These are phyloP conservation scores for Nasonia longicornis DNA, from an alignment of 1,140 invertebrate genomes.

Conservation along the genomic window DNA sequence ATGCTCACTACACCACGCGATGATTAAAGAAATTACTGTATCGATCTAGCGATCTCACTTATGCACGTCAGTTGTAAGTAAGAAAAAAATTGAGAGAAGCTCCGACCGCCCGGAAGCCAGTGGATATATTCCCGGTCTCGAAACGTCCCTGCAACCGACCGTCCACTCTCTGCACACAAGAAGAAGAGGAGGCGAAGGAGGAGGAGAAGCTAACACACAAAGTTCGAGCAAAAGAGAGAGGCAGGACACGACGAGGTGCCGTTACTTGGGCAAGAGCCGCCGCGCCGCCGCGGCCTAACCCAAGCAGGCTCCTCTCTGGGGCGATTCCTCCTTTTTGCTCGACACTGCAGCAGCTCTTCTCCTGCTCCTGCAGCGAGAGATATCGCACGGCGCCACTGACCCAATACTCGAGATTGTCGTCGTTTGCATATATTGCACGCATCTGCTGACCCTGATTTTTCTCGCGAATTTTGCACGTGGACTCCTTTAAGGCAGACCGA, in stretches of 20 bases:
- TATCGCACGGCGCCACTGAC: slow-evolving; percentile 22
- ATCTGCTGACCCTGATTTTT: slow-evolving; percentile 6
- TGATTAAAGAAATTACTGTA: neutral
- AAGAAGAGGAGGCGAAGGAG: neutral
- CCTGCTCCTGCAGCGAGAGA: neutral
- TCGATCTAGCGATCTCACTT: too few species aligned
- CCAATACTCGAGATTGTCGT: slow-evolving; percentile 10
- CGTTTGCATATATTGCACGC: neutral
- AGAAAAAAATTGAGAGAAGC: too few species aligned
- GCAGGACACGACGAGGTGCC: slow-evolving; percentile 7
- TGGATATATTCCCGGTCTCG: neutral
- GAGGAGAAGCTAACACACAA: neutral
- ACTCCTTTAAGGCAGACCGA: neutral
- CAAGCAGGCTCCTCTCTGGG: neutral
- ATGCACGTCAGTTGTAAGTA: too few species aligned
- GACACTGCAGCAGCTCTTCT: neutral
- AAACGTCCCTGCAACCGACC: neutral
- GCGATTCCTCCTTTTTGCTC: neutral
- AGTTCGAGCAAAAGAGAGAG: neutral
- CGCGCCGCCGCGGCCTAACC: neutral
- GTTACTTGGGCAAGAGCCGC: slow-evolving; percentile 1
- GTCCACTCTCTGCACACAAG: neutral
- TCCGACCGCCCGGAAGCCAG: too few species aligned
- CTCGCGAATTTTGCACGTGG: neutral
- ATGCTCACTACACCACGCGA: neutral